Percentiles rank a stretch among this genome's conserved stretches.
Conservation (phyloP, 2,113 vertebrate genomes). For the Rhinopomastus cyanomelas region DNA sequence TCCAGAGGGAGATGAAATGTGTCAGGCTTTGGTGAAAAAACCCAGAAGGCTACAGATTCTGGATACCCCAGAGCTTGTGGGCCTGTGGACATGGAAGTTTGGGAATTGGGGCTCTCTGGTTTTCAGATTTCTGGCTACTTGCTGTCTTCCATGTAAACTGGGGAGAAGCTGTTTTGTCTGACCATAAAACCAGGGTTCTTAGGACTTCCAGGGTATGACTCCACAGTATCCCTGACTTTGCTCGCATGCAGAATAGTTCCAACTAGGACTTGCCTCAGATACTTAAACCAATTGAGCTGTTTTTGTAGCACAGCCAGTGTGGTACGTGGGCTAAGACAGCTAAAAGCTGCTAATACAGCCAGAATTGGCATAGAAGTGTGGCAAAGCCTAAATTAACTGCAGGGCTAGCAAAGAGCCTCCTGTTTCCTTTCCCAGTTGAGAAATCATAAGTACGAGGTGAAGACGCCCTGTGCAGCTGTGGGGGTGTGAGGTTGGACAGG, state of each 20-base stretch:
- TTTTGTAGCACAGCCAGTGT: neutral
- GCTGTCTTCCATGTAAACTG: neutral
- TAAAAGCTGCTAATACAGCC: slow-evolving; percentile 19
- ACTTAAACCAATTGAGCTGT: neutral
- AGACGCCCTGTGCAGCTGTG: neutral
- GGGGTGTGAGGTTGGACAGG: neutral
- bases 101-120: accelerated
- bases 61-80: neutral
- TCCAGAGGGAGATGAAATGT: neutral
- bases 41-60: neutral
- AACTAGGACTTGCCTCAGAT: slow-evolving; percentile 1
- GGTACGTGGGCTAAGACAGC: slow-evolving; percentile 7
- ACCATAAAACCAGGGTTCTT: neutral
- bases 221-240: neutral
- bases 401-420: neutral
- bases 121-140: neutral
- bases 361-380: neutral
- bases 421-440: neutral
- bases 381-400: slow-evolving; percentile 14
- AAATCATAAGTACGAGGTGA: neutral
- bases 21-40: neutral
- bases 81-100: neutral
- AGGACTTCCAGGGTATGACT: neutral
- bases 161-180: neutral
- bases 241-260: neutral